Base-by-base conservation (phyloP, 1,140 invertebrate genomes). In the Papilio dardanus region DNA sequence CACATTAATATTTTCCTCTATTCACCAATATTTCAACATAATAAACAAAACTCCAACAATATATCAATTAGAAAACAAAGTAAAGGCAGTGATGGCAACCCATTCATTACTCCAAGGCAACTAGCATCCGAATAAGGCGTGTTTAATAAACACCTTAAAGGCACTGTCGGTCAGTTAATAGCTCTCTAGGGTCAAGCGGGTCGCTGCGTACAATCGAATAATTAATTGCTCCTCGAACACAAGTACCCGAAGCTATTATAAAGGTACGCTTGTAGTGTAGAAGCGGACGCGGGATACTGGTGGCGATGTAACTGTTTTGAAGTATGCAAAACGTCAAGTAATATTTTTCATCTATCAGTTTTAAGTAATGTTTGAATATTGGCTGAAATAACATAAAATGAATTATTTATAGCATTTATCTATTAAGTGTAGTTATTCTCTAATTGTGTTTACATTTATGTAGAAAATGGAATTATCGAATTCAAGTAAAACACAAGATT, bases 81-180 rank as follows among this genome's bases (percentile, higher is more conserved):
- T 54, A 54, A 54, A 54, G 19, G 19, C 46, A 28, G 24, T 2
- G 50, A 54, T 54, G 50, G 50, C 50, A 54, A 54, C 50, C 50
- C 50, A 68, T 68, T 37, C 66, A 69, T 69, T 35, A 35, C 67
- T 21, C 1, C n/a, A 21, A 37, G 67, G 76, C 77, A 85, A 85
- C 85, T 88, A 86, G 81, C 81, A 82, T 75, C 79, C 75, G 81
- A 84, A 80, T 84, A 86, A 87, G 85, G 82, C 78, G 81, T 79
- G 71, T 90, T 92, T 91, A 91, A 91, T 92, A 91, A 91, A 92
- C 89, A 92, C 86, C 86, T 88, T 83, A 83, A 91, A 92, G 88
- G 88, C 89, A 91, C 88, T 91, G 88, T 87, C 90, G 88, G 88
- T 76, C 84, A 83, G 85, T 89, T 91, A 92, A 92, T 89, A 85